Base-by-base conservation (phyloP, 1,140 invertebrate species). In the Neomicropteryx cornuta region DNA sequence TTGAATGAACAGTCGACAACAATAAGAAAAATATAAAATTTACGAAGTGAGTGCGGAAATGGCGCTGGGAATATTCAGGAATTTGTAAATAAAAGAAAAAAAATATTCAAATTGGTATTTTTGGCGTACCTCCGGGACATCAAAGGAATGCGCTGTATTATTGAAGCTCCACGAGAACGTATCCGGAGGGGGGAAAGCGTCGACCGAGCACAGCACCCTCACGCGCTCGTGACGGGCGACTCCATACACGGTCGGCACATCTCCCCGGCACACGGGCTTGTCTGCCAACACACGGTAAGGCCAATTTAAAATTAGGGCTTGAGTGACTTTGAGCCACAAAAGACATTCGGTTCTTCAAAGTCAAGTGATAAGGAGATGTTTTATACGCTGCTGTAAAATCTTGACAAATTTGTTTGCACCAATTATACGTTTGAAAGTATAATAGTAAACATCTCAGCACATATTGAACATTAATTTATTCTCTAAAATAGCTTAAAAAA, bases 111-210 rank as follows among this genome's bases (percentile, higher is more conserved):
- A n/a, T n/a, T n/a, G n/a, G n/a, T n/a, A n/a, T n/a, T n/a, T n/a
- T n/a, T 1, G 39, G n/a, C 2, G 39, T 17, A 52, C 57, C 37
- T 76, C 72, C 13, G 77, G 74, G 48, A 89, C 78, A 49, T 87
- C 83, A 35, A 81, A 74, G 39, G 76, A 78, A 47, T 87, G 81
- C 10, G 82, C 81, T 3, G 86, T 87, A 60, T 87, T 89, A 62
- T 92, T 92, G 57, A 92, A 88, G 19, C 83, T 78, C 89, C 89
- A 93, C 43, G 82, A 79, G 58, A 91, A 92, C 38, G 72, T 79
- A 43, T 83, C 77, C 14, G 86, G 83, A 10, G 79, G 72, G 11
- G 89, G 88, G 60, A 83, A 87, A 10, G 88, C 81, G 47, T 90
- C 84, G 11, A 93, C 88, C 63, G 83, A 78, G 58, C 89, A 94